Base-by-base conservation (phyloP, 2,888 invertebrate genomes). In the Chymomyza caudatula region DNA sequence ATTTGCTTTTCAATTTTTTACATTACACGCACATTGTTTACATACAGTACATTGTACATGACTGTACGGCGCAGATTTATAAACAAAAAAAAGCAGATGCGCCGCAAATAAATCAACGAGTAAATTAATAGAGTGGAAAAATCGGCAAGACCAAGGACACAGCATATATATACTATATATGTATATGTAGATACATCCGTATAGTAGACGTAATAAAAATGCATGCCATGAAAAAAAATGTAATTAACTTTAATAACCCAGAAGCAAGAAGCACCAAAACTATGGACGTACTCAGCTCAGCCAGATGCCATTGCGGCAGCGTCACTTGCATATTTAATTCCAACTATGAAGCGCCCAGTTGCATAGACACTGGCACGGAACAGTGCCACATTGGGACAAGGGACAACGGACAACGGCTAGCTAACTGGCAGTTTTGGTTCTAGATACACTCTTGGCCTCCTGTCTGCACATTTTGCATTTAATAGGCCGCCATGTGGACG, bases 181-280 rank as follows among this genome's bases (percentile, higher is more conserved):
- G n/a, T n/a, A n/a, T 52, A 60, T 23, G 51, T 49, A 63, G 60
- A 53, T 62, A 62, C 58, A 61, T 55, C 53, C 44, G 69, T 71
- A 61, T 67, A 25, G n/a, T 15, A 11, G 19, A 55, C 11, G 29
- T 37, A 55, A 49, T n/a, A 57, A 65, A 56, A 75, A 69, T 64
- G 77, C 80, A 83, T 79, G 84, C 86, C 86, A 86, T 84, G 77
- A 73, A 74, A 86, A n/a, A 37, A 37, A 86, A 81, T 83, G 77
- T 86, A 83, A 83, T 83, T 83, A 83, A 83, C 86, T 86, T 83
- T 86, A 84, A 86, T 82, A 86, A 81, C 82, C 82, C 77, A 67
- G 55, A 63, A 71, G 61, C 59, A 62, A 42, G 51, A 29, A 4
- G 23, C 20, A 15, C 57, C 43, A 43, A 23, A 22, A 22, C 44